Base-by-base conservation (phyloP, 1,140 invertebrate genomes). In the Halictus rubicundus region DNA sequence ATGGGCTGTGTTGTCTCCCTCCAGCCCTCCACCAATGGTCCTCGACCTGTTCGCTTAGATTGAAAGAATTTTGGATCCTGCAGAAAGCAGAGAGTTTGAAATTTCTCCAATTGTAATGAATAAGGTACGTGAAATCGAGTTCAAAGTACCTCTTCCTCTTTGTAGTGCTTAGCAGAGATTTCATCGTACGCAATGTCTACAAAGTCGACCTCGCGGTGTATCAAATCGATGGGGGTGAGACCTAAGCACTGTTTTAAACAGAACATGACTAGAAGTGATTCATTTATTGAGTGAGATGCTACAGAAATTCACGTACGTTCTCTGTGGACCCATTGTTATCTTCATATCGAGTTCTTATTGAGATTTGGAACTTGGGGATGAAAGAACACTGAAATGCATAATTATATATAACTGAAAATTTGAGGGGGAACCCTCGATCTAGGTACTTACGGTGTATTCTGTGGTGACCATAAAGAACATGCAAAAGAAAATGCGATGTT, bases 161-260 rank as follows among this genome's bases (percentile, higher is more conserved):
- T 98, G 87, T 98, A 99, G 90, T 98, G 96, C 91, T 97, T 97
- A 9, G 96, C 95, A 61, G 94, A 94, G 49, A 98, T 93, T 90
- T 97, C 96, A 94, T 99, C 97, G 88, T 96, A 97, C 0, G 96
- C 97, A 88, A 99, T 98, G 88, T 98, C 98, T 76, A 98, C 89
- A 87, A 95, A 94, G 89, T 98, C 97, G 10, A 98, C 95, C 72
- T 95, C 94, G 76, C 97, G 94, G 63, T 94, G 93, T 75, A 95
- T 94, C 68, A 98, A 88, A 87, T 97, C 95, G 80, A 97, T 96
- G 64, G 95, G 94, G n/a, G 94, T 94, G 63, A 98, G 92, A 80
- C 94, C 95, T 86, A 97, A 93, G 89, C 96, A 97, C 97, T 98
- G 87, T 23, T 74, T 78, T 25, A 82, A 76, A 65, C 25, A 42